Evolutionary conservation across 2,113 vertebrate genomes (phyloP).

Genomic region (Solenodon paradoxus): DNA sequence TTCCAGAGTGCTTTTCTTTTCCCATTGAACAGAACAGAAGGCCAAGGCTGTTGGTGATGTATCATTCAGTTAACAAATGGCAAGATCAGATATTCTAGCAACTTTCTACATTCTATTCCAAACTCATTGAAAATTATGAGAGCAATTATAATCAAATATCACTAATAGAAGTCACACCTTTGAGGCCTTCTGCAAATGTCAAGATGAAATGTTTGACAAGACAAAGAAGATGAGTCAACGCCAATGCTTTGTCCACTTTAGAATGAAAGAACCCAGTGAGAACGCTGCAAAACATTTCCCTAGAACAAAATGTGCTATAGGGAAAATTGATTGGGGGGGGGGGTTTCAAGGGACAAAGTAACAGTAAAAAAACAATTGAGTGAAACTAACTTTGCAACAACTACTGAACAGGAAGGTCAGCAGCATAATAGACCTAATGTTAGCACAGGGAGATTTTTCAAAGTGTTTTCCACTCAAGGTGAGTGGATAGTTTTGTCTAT

Average conservation of each 20-base stretch:
- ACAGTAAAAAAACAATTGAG: conserved; percentile 72
- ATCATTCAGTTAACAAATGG: conserved; percentile 36
- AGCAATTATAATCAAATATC: background rate
- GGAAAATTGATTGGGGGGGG: background rate
- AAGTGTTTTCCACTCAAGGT: background rate
- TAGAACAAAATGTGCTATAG: conserved; percentile 57
- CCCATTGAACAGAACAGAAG: conserved; percentile 37
- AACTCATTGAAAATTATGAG: conserved; percentile 46
- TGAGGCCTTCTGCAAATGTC: conserved; percentile 65
- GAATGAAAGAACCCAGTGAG: conserved; percentile 43
- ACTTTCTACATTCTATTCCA: conserved; percentile 61
- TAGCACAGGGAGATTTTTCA: conserved; percentile 18
- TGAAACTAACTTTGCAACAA: conserved; percentile 64
- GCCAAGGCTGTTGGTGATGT: conserved; percentile 15
- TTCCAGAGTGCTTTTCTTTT: conserved; percentile 47
- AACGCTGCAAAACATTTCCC: conserved; percentile 21
- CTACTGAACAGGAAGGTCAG: conserved; percentile 53
- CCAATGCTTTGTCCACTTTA: conserved; percentile 39
- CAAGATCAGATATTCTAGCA: conserved; percentile 49
- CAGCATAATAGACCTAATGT: conserved; percentile 7
- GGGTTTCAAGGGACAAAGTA: conserved; percentile 62
- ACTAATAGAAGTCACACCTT: conserved; percentile 56
- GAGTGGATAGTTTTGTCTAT: background rate
- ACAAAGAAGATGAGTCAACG: conserved; percentile 58
- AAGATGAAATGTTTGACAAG: conserved; percentile 70